Evolutionary conservation across 2,888 invertebrate genomes (phyloP).

Genomic region (Quadroppia sp.): DNA sequence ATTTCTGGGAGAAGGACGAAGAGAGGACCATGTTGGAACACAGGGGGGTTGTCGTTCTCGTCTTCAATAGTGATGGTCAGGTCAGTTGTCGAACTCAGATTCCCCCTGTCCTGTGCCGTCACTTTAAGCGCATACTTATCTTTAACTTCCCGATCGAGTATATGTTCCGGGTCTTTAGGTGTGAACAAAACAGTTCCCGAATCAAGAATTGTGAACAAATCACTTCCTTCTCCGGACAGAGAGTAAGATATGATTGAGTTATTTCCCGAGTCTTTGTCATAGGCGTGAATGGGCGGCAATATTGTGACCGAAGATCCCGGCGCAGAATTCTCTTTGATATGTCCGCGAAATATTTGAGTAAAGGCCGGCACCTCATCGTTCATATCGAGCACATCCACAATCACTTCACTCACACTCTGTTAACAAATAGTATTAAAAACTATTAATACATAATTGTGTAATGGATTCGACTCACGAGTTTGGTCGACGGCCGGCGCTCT

Average conservation of each 20-base stretch:
- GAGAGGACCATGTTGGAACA: conserved; percentile 49
- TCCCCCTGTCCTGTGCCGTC: conserved; percentile 55
- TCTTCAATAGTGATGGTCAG: conserved; percentile 68
- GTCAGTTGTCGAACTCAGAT: conserved; percentile 68
- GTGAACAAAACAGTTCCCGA: conserved; percentile 52
- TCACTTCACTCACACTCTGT: conserved; percentile 49
- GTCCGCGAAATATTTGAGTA: conserved; percentile 48
- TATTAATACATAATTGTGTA: background rate
- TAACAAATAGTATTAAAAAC: background rate
- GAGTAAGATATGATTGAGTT: conserved; percentile 48
- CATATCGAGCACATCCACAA: conserved; percentile 49
- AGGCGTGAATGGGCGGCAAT: conserved; percentile 59
- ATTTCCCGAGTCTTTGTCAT: conserved; percentile 59
- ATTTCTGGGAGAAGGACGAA: conserved; percentile 51
- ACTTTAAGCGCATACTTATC: conserved; percentile 48
- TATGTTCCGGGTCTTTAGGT: conserved; percentile 45
- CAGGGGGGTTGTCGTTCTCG: conserved; percentile 67
- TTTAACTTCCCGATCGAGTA: conserved; percentile 46
- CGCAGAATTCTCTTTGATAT: conserved; percentile 49
- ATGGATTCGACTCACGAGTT: conserved; percentile 46
- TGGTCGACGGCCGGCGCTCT: conserved; percentile 49
- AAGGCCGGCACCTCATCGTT: conserved; percentile 50
- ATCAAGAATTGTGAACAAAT: conserved; percentile 56
- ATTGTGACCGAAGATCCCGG: conserved; percentile 49
- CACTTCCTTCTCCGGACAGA: conserved; percentile 47